A percentile compares a stretch with the other conserved stretches of the same genome.
These are phyloP conservation scores for Alcedo atthis DNA, from an alignment of 2,797 vertebrate species.

Conservation along the genomic window DNA sequence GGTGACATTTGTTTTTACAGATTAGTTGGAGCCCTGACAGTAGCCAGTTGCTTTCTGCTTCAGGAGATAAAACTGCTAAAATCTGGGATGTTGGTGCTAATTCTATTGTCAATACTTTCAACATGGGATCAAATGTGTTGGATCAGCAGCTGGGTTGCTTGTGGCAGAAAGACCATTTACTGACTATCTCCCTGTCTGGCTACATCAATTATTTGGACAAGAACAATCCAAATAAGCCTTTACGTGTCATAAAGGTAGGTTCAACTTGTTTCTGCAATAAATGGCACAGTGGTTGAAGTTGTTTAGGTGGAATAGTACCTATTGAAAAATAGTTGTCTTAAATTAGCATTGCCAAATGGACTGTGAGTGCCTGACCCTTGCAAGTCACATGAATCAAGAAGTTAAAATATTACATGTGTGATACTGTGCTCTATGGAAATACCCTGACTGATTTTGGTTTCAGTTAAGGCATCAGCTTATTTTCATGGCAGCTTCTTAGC, in stretches of 20 bases:
- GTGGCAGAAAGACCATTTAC: conserved; percentile 93
- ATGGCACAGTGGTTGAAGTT: neutral
- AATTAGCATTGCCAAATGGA: neutral
- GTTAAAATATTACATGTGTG: neutral
- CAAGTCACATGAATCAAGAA: neutral
- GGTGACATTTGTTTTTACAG: conserved; percentile 64
- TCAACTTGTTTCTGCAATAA: neutral
- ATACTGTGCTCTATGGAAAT: neutral
- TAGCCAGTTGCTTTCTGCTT: conserved; percentile 92
- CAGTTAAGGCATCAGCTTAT: neutral
- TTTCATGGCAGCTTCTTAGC: neutral
- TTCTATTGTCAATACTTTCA: conserved; percentile 88
- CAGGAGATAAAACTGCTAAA: conserved; percentile 95
- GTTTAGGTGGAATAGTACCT: neutral
- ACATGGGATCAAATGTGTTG: conserved; percentile 86
- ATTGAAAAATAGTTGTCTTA: neutral
- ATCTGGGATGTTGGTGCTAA: conserved; percentile 91
- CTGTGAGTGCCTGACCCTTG: neutral
- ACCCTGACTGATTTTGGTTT: neutral
- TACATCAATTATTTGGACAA: conserved; percentile 98
- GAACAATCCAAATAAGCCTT: conserved; percentile 90
- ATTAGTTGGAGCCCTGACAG: conserved; percentile 93
- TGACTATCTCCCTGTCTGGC: conserved; percentile 92
- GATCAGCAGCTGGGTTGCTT: conserved; percentile 98
- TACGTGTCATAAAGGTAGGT: conserved; percentile 90